Evolutionary conservation across 2,888 invertebrate species (phyloP), one percentile per base, ranked within the genome.

Genomic region (Platycheirus albimanus): DNA sequence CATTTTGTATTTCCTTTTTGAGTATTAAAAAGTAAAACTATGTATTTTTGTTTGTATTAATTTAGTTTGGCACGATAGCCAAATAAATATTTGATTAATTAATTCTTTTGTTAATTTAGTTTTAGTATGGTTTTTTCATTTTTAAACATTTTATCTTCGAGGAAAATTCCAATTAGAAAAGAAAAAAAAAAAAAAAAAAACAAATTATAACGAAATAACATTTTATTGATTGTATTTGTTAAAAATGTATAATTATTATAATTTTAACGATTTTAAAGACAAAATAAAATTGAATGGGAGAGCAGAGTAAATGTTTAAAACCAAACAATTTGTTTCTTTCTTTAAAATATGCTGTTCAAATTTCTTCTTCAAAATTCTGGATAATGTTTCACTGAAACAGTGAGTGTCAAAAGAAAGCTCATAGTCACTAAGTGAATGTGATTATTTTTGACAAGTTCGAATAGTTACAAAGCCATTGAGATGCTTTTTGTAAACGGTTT

Each of bases 251-350:
- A 77, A 47, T 64, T 58, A 47, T 64, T 58, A 56, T 47, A 71
- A 77, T 71, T 71, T 49, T 69, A 54, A 49, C 56, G 54, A 71
- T 71, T 77, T 71, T 56, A 64, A 70, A 47, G 45, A 43, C 20
- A 58, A 64, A 69, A 61, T 54, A 63, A 43, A 75, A 56, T 20
- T 77, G 51, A 69, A 71, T 64, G 64, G 49, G 54, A 71, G 64
- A 76, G 38, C 47, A 51, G 58, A 58, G 41, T 58, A 58, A 58
- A 58, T 58, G 58, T 58, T 56, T 56, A 20, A 56, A 58, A 58
- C 20, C 6, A 28, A 13, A 41, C 2, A 45, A 10, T 5, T 15
- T 2, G n/a, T 41, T 15, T 41, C 1, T 15, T 28, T 1, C n/a
- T n/a, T n/a, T n/a, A n/a, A n/a, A n/a, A n/a, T n/a, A n/a, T n/a